phyloP scores from a whole-genome alignment of 1,140 invertebrate genomes.

The Macrotrachela quadricornifera region DNA sequence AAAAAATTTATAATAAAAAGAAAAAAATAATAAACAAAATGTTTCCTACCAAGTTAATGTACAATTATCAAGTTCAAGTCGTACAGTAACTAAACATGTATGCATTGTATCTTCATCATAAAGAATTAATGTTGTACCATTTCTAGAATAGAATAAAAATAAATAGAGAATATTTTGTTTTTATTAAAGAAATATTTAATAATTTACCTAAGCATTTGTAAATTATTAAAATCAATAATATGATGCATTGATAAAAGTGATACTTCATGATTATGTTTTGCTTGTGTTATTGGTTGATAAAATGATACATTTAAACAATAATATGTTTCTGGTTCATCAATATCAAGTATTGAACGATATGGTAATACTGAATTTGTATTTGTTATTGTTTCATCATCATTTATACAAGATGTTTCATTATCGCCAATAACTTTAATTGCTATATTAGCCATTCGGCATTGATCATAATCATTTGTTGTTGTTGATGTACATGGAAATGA shows the following conservation, averaged over 20 bases:
- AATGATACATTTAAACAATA: not conserved
- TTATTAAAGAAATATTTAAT: too few relatives aligned
- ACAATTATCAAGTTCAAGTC: slow-evolving; percentile 59
- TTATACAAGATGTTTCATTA: too few relatives aligned
- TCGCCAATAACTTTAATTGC: too few relatives aligned
- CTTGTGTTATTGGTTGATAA: not conserved
- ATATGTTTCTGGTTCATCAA: not conserved
- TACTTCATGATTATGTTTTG: not conserved
- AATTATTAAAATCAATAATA: slow-evolving; percentile 8
- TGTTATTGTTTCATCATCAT: not conserved
- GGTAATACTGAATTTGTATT: not conserved
- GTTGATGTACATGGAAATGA: too few relatives aligned
- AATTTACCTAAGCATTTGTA: slow-evolving; percentile 33
- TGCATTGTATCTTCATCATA: slow-evolving; percentile 46
- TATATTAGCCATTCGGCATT: too few relatives aligned
- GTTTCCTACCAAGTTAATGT: slow-evolving; percentile 66
- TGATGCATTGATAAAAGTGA: not conserved
- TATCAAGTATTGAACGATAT: too few relatives aligned
- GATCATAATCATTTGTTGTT: too few relatives aligned
- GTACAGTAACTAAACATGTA: slow-evolving; percentile 38
- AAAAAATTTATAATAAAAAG: slow-evolving; percentile 53
- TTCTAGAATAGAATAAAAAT: slow-evolving; percentile 15
- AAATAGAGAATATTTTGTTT: too few relatives aligned
- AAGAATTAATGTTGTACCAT: slow-evolving; percentile 61
- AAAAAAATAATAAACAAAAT: too few relatives aligned